Conservation (phyloP, 2,797 vertebrate species). For the Oreortyx pictus region DNA sequence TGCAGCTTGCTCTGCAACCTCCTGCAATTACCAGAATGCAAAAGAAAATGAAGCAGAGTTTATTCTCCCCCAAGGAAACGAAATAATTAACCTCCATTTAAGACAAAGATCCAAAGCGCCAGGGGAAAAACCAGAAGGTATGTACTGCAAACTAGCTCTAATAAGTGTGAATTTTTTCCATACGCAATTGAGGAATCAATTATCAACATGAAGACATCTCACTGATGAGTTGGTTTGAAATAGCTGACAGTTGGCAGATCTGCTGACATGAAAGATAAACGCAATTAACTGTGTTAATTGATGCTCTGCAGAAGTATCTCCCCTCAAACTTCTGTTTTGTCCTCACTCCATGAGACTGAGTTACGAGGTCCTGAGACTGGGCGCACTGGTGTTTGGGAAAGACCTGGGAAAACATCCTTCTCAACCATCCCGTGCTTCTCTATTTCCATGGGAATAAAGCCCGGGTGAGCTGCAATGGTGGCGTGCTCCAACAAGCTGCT, state of each 20-base stretch:
- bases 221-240: conserved; percentile 49
- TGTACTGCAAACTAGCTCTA: conserved; percentile 19
- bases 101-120: conserved; percentile 27
- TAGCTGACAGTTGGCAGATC: conserved; percentile 47
- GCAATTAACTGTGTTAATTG: conserved; percentile 61
- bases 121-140: conserved; percentile 23
- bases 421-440: neutral
- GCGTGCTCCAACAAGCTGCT: conserved; percentile 7
- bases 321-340: neutral
- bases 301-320: neutral
- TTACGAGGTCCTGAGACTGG: neutral
- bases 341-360: neutral
- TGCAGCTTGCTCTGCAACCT: conserved; percentile 22
- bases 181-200: conserved; percentile 53
- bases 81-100: conserved; percentile 59
- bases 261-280: conserved; percentile 58
- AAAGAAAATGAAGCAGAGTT: conserved; percentile 48
- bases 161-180: conserved; percentile 50
- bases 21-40: conserved; percentile 38
- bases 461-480: neutral
- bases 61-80: conserved; percentile 56
- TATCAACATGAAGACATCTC: conserved; percentile 34
- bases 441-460: neutral
- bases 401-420: neutral
- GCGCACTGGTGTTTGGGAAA: neutral